Conservation (phyloP, 1,140 invertebrate species). For the Eriocheir sinensis region DNA sequence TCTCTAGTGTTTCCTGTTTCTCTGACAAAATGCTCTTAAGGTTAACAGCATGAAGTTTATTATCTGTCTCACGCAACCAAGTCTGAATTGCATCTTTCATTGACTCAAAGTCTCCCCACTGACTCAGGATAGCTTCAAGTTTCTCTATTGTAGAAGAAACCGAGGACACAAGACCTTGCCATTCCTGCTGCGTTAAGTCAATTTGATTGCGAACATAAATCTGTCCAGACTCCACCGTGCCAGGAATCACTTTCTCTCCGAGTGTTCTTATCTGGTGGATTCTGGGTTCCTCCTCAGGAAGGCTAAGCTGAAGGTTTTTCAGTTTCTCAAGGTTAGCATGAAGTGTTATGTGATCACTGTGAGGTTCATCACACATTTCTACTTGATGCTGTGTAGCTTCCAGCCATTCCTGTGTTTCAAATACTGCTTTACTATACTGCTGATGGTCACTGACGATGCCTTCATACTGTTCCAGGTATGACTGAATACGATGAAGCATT, state of each 20-base stretch:
- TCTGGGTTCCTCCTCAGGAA: constrained; percentile 93
- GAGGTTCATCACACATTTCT: constrained; percentile 92
- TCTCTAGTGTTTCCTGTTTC: constrained; percentile 92
- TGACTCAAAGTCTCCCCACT: constrained; percentile 96
- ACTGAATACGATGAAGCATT: constrained; percentile 87
- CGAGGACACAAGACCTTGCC: constrained; percentile 90
- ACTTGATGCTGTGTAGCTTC: constrained; percentile 93
- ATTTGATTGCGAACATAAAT: constrained; percentile 92
- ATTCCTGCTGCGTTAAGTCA: constrained; percentile 93
- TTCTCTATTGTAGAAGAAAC: constrained; percentile 88
- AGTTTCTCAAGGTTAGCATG: constrained; percentile 95
- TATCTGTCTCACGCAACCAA: constrained; percentile 95
- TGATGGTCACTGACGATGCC: constrained; percentile 95
- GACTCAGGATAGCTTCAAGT: constrained; percentile 91
- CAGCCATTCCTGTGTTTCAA: constrained; percentile 95
- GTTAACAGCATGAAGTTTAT: constrained; percentile 93
- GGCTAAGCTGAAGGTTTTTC: constrained; percentile 85
- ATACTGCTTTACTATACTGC: constrained; percentile 93
- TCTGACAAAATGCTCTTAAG: constrained; percentile 91
- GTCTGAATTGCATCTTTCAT: constrained; percentile 91
- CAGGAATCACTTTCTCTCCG: constrained; percentile 94
- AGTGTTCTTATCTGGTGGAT: constrained; percentile 90
- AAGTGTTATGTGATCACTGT: constrained; percentile 93
- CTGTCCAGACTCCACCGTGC: constrained; percentile 92
- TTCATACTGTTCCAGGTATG: constrained; percentile 87